Conservation (phyloP, 2,113 vertebrate species). For the Cepphus grylle region DNA sequence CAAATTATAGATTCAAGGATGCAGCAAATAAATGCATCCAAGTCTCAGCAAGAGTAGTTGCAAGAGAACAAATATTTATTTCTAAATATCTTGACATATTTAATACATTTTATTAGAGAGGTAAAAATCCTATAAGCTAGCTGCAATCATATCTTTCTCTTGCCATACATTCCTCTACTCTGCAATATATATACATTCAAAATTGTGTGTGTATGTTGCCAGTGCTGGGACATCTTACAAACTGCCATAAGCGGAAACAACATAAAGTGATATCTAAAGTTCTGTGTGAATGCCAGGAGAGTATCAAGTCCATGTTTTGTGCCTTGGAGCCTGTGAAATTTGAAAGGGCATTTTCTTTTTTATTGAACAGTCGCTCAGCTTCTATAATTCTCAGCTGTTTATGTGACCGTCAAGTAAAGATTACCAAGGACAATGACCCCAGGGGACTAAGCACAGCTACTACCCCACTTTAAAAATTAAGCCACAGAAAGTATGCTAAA, state of each 20-base stretch:
- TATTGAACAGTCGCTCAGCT: conserved; percentile 25
- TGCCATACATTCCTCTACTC: not conserved
- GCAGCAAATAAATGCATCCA: not conserved
- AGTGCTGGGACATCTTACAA: not conserved
- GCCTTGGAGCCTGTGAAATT: conserved; percentile 25
- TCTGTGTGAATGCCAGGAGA: not conserved
- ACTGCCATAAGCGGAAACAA: not conserved
- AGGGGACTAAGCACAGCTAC: conserved; percentile 16
- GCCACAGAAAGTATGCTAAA: conserved; percentile 38
- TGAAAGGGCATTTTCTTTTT: conserved; percentile 21
- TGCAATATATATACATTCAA: not conserved
- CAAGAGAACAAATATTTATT: not conserved
- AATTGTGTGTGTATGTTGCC: not conserved
- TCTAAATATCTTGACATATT: not conserved
- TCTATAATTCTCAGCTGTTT: conserved; percentile 53
- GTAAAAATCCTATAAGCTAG: not conserved
- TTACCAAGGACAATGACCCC: conserved; percentile 17
- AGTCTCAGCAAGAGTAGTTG: not conserved
- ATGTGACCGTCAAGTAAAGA: conserved; percentile 40
- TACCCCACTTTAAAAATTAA: conserved; percentile 42
- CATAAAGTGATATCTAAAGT: not conserved
- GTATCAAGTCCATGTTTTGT: not conserved
- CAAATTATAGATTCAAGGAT: not conserved
- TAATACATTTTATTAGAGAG: not conserved
- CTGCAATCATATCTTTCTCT: not conserved